Conservation (phyloP, 1,140 invertebrate genomes). For the Rhyacophila brunnea region DNA sequence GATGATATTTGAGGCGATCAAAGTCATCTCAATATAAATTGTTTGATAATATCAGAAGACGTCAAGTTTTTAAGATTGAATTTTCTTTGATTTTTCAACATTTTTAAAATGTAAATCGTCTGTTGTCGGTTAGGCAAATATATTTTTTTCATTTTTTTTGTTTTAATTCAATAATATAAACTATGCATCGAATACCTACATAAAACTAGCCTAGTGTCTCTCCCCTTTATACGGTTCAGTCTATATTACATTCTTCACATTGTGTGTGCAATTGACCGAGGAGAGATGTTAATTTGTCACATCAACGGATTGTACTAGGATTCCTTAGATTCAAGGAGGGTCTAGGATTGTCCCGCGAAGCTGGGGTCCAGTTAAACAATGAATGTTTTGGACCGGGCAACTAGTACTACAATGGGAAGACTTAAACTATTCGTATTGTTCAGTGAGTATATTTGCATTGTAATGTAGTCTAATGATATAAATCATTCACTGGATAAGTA, state of each 20-base stretch:
- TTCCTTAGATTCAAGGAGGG: slow-evolving; percentile 6
- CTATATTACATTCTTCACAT: slow-evolving; percentile 23
- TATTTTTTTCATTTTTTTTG: too few species aligned
- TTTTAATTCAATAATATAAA: too few species aligned
- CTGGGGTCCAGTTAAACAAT: slow-evolving; percentile 15
- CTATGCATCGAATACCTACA: too few species aligned
- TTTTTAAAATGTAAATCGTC: too few species aligned
- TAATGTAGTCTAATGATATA: slow-evolving; percentile 20
- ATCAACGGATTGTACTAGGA: slow-evolving; percentile 15
- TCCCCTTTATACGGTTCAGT: background rate
- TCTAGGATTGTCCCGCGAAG: slow-evolving; percentile 10
- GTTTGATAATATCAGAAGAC: too few species aligned
- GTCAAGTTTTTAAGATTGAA: too few species aligned
- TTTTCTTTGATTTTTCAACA: too few species aligned
- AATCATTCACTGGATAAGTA: slow-evolving; percentile 18
- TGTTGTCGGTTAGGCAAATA: too few species aligned
- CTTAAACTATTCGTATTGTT: slow-evolving; percentile 30
- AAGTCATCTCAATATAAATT: too few species aligned
- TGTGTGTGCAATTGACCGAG: slow-evolving; percentile 33
- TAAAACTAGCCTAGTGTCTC: too few species aligned
- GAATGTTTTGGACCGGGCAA: slow-evolving; percentile 20
- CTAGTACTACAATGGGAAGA: slow-evolving; percentile 19
- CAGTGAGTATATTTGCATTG: slow-evolving; percentile 21
- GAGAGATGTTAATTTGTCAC: slow-evolving; percentile 35
- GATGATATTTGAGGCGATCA: too few species aligned